Evolutionary conservation across 2,113 vertebrate genomes (phyloP).

Genomic region (Cyanistes caeruleus): DNA sequence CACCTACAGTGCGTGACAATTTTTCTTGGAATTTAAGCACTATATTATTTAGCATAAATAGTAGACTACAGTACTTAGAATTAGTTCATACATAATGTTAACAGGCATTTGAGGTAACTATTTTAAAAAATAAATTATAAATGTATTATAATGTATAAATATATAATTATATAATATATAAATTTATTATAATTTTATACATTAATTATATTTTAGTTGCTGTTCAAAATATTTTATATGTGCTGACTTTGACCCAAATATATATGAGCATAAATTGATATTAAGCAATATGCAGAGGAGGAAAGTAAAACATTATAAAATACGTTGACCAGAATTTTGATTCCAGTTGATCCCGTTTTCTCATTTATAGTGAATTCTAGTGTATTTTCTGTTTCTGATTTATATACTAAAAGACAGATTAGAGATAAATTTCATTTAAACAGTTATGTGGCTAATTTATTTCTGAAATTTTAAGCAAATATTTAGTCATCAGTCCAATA

Average conservation of each 20-base stretch:
- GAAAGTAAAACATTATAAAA: background rate
- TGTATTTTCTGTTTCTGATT: background rate
- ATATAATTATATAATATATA: no score
- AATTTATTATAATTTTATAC: no score
- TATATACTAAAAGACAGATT: background rate
- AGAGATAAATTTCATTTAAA: background rate
- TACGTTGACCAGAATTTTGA: background rate
- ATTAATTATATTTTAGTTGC: background rate
- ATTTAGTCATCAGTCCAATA: background rate
- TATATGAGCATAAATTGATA: background rate
- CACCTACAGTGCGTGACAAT: background rate
- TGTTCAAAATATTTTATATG: background rate
- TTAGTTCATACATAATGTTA: background rate
- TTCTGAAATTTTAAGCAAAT: slow-evolving; percentile 15
- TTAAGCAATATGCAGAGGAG: background rate
- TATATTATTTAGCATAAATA: background rate
- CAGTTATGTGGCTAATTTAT: background rate
- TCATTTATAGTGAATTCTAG: background rate
- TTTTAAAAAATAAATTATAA: background rate
- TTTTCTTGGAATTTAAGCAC: background rate
- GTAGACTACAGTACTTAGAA: background rate
- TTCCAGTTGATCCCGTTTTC: background rate
- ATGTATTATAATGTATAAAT: no score
- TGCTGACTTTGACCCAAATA: background rate
- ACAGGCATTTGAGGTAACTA: background rate